Evolutionary conservation across 1,140 invertebrate species (phyloP).

Genomic region (Rhynchophorus ferrugineus): DNA sequence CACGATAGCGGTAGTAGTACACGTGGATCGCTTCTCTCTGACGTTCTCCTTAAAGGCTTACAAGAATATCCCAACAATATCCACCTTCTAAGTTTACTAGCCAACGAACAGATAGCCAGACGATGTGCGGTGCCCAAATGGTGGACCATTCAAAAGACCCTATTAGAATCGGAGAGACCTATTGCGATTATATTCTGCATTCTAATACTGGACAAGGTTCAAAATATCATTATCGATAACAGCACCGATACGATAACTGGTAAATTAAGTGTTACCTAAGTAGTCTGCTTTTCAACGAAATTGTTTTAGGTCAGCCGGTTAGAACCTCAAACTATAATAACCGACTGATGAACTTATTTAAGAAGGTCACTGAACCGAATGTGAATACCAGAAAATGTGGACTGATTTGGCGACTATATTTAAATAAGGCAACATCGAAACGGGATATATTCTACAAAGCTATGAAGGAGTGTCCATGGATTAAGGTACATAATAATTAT

Average conservation of each 20-base stretch:
- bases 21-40: slow-evolving; percentile 33
- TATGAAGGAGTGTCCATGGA: slow-evolving; percentile 61
- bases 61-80: slow-evolving; percentile 50
- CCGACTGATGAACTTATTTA: slow-evolving; percentile 36
- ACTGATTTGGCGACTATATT: slow-evolving; percentile 50
- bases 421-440: slow-evolving; percentile 45
- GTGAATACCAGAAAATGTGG: slow-evolving; percentile 45
- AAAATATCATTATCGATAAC: slow-evolving; percentile 26
- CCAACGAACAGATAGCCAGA: slow-evolving; percentile 33
- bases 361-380: slow-evolving; percentile 34
- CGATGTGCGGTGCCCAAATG: slow-evolving; percentile 33
- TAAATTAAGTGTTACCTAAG: slow-evolving; percentile 9
- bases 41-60: slow-evolving; percentile 38
- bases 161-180: slow-evolving; percentile 34
- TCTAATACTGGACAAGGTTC: slow-evolving; percentile 34
- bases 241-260: slow-evolving; percentile 33
- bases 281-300: not conserved
- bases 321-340: slow-evolving; percentile 32
- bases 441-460: slow-evolving; percentile 48
- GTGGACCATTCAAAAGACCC: slow-evolving; percentile 37
- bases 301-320: not conserved
- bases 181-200: slow-evolving; percentile 37
- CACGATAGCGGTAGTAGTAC: slow-evolving; percentile 26
- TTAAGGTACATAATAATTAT: slow-evolving; percentile 49
- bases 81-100: slow-evolving; percentile 42